Evolutionary conservation across 1,140 invertebrate genomes (phyloP), one percentile per base, ranked within the genome.

Genomic region (Drosophila serrata): DNA sequence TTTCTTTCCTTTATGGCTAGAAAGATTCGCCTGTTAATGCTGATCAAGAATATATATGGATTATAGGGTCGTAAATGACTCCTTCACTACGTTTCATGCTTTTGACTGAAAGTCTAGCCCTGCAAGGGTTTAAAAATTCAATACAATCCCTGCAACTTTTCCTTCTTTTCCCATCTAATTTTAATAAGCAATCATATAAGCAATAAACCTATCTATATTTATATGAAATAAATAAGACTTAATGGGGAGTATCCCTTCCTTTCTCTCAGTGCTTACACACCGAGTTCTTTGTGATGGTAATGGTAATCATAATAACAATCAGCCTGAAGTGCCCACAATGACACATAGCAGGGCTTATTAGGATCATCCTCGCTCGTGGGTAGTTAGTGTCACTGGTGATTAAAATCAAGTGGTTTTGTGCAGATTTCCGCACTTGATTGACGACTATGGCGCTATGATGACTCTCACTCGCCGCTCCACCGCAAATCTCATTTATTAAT

Each of bases 251-350:
- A 9, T 9, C 1, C 8, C 13, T n/a, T 31, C n/a, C 48, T 24
- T 55, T 55, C 19, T 37, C 19, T 24, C 60, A 51, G 39, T 46
- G 70, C 45, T 35, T 6, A 22, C 11, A 6, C 5, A 13, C 29
- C 31, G 11, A 48, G 40, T 48, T 48, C 31, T 55, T 35, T 43
- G 56, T 42, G 37, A 72, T 59, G 64, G 46, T 73, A 65, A 59
- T 60, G 64, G 62, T 48, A 78, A 85, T 81, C 73, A 86, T 75
- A 65, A 81, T 78, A 76, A 76, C 79, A 80, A 80, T 69, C 69
- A 73, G 55, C 60, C 49, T 64, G 56, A 75, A 72, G 33, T 79
- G 70, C 13, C 17, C 29, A 31, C 55, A 61, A 53, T 73, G 67
- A 59, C 67, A 60, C 53, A 73, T 72, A 73, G 43, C 55, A 73